phyloP scores from a whole-genome alignment of 2,113 vertebrate species.

The Phocoena phocoena region DNA sequence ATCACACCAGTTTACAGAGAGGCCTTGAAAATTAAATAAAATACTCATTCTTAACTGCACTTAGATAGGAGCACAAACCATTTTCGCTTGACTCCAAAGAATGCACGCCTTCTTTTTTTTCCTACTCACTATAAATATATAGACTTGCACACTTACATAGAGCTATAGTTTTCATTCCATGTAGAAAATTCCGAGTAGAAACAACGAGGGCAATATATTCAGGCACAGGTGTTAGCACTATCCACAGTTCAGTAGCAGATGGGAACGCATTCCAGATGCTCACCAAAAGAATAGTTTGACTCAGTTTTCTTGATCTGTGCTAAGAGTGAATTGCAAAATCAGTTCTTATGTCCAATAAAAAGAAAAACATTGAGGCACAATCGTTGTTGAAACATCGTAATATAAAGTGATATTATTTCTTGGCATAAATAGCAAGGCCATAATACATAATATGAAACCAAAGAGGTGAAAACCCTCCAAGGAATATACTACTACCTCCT shows the following conservation, averaged over 20 bases:
- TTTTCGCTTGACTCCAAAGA: not conserved
- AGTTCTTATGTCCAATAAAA: not conserved
- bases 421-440: not conserved
- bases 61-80: not conserved
- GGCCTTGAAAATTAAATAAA: not conserved
- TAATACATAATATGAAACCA: not conserved
- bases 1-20: not conserved
- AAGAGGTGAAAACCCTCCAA: not conserved
- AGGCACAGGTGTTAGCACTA: not conserved
- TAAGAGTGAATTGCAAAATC: not conserved
- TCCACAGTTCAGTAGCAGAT: not conserved
- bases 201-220: not conserved
- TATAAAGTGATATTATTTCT: not conserved
- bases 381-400: not conserved
- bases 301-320: not conserved
- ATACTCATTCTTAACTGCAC: not conserved
- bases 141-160: not conserved
- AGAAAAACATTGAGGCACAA: not conserved
- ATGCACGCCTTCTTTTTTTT: accelerated
- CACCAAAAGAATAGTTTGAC: not conserved
- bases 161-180: not conserved
- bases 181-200: not conserved
- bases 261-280: not conserved
- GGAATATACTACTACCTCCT: not conserved
- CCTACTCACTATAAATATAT: not conserved